Base-by-base conservation (phyloP, 2,888 invertebrate species). In the Erebia palarica region DNA sequence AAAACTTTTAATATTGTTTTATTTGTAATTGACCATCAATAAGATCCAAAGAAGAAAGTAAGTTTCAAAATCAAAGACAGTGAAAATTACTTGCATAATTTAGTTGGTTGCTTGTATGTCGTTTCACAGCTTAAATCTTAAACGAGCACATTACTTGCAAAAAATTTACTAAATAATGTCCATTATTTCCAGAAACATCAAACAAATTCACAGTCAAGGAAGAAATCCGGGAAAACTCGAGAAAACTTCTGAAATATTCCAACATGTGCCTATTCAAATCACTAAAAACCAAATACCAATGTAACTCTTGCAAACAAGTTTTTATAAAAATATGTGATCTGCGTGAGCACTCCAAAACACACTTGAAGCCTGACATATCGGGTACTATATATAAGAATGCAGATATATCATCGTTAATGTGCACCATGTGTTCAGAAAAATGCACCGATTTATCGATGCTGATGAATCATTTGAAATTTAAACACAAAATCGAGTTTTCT, bases 211-310 rank as follows among this genome's bases (percentile, higher is more conserved):
- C 47, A 70, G 60, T 61, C 4, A 66, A 61, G 9, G 21, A 63
- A 14, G 61, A 61, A 8, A 63, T 63, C 16, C 11, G 66, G n/a
- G 80, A 84, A 36, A 86, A 88, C 75, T 83, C 88, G 0, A 59
- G 86, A 0, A 85, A 85, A 70, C 78, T 90, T 0, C 74, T 87
- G 13, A 73, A 80, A 18, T 83, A 88, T 65, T 88, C 89, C 0
- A 89, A 89, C 66, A 72, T 88, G 16, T 87, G 86, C 59, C 74
- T 74, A 0, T 72, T 72, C 44, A 82, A 79, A 5, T 86, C 87
- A 0, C 70, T 83, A 3, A 82, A 81, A 58, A 84, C 81, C 0
- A 86, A 84, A 75, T 86, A 81, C 73, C 78, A 81, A 0, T 90
- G 89, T 57, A 82, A 80, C 68, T 78, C 77, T 16, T 90, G 90